Evolutionary conservation across 1,140 invertebrate genomes (phyloP).

Genomic region (Manduca sexta): DNA sequence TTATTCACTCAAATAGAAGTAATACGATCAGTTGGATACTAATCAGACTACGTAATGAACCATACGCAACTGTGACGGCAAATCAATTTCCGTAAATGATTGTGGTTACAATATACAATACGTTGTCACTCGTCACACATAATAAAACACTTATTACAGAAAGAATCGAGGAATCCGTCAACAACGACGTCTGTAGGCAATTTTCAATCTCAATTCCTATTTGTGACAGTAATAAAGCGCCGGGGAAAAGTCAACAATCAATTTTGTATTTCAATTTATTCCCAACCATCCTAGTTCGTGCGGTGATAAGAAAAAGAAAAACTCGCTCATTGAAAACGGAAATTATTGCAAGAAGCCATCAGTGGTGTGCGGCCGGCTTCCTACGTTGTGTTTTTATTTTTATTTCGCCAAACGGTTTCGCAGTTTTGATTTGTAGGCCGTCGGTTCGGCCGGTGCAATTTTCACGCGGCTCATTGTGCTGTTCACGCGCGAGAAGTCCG

Average conservation of each 20-base stretch:
- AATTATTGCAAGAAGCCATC: conserved; percentile 73
- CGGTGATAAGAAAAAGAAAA: conserved; percentile 71
- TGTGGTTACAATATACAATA: too few relatives aligned
- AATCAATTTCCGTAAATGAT: too few relatives aligned
- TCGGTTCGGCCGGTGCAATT: conserved; percentile 43
- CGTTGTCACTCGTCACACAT: not conserved
- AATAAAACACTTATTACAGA: conserved; percentile 1
- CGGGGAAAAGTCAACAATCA: conserved; percentile 73
- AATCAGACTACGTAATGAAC: too few relatives aligned
- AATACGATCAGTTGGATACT: not conserved
- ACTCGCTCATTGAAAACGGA: conserved; percentile 72
- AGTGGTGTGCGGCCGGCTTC: conserved; percentile 62
- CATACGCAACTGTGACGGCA: too few relatives aligned
- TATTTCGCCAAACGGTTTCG: conserved; percentile 41
- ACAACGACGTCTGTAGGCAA: conserved; percentile 62
- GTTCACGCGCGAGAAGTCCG: conserved; percentile 35
- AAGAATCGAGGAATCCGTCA: conserved; percentile 32
- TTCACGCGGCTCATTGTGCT: conserved; percentile 52
- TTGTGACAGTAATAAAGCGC: conserved; percentile 72
- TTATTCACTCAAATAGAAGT: not conserved
- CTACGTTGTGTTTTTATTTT: conserved; percentile 47
- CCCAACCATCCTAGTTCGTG: conserved; percentile 70
- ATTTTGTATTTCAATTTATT: conserved; percentile 74
- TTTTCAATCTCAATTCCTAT: conserved; percentile 71
- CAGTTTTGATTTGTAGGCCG: conserved; percentile 60